A percentile compares a stretch with the other conserved stretches of the same genome.
These are phyloP conservation scores for Kryphioiulus occultus DNA, from an alignment of 2,888 invertebrate species.

Conservation along the genomic window DNA sequence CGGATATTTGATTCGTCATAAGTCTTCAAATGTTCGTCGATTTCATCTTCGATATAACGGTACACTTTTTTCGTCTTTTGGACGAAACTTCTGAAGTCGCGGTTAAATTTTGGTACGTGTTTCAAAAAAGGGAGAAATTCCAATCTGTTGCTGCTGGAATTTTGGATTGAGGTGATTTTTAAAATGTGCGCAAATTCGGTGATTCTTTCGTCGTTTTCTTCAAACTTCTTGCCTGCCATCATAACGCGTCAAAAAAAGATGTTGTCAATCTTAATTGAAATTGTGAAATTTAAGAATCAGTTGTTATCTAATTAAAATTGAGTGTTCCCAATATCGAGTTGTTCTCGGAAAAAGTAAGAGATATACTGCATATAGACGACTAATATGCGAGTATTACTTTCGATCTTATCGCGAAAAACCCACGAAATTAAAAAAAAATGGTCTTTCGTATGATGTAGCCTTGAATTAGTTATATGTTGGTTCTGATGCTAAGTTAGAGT, in stretches of 20 bases:
- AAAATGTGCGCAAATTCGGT: not conserved
- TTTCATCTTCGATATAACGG: not conserved
- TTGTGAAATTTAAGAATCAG: not conserved
- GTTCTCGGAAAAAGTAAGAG: too few species aligned
- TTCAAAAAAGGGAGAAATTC: not conserved
- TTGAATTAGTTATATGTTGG: too few species aligned
- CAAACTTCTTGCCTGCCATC: not conserved
- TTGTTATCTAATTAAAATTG: not conserved
- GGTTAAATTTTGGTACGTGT: not conserved
- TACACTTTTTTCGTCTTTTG: not conserved
- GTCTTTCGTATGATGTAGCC: too few species aligned
- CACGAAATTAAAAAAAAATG: too few species aligned
- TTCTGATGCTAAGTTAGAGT: too few species aligned
- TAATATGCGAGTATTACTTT: too few species aligned
- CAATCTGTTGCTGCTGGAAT: conserved; percentile 11
- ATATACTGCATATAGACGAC: too few species aligned
- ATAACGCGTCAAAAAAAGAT: too few species aligned
- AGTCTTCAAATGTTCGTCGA: not conserved
- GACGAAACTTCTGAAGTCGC: not conserved
- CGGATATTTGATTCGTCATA: not conserved
- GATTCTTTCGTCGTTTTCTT: not conserved
- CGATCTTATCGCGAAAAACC: too few species aligned
- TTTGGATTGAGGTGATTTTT: not conserved
- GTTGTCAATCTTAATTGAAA: too few species aligned
- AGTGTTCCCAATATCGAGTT: not conserved